Percentiles rank a stretch among this genome's conserved stretches.
Conservation (phyloP, 2,113 vertebrate genomes). For the Mungos mungo region DNA sequence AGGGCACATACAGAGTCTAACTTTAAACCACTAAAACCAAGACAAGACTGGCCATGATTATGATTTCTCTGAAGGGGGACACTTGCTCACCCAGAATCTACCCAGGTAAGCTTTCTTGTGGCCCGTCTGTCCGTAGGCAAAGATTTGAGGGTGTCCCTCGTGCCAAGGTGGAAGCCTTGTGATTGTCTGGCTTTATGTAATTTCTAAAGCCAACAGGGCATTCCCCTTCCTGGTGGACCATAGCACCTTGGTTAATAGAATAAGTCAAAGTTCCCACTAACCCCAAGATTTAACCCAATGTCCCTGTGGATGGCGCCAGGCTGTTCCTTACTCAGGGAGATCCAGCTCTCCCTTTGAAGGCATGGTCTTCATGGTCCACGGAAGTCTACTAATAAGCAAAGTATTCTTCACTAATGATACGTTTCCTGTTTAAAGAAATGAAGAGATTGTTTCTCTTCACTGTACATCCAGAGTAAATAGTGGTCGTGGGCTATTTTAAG, state of each 20-base stretch:
- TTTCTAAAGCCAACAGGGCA: background rate
- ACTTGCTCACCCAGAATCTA: background rate
- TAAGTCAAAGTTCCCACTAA: background rate
- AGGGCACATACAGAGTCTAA: too few relatives aligned
- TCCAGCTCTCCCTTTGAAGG: background rate
- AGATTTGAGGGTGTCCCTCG: background rate
- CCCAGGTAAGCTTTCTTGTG: background rate
- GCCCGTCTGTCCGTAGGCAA: background rate
- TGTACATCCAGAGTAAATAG: background rate
- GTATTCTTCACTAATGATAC: background rate
- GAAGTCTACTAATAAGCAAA: background rate
- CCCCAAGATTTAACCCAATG: rapidly evolving
- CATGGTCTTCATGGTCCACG: background rate
- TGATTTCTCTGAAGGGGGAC: background rate
- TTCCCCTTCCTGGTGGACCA: background rate
- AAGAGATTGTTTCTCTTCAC: background rate
- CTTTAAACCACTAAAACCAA: background rate
- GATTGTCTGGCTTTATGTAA: background rate
- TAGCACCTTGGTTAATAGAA: background rate
- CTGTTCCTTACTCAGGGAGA: background rate
- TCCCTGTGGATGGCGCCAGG: background rate
- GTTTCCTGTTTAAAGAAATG: background rate
- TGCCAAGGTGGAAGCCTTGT: background rate
- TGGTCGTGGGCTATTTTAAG: background rate
- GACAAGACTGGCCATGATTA: background rate